These are phyloP conservation scores for Hemithea aestivaria DNA, from an alignment of 2,888 invertebrate species.

Conservation along the genomic window DNA sequence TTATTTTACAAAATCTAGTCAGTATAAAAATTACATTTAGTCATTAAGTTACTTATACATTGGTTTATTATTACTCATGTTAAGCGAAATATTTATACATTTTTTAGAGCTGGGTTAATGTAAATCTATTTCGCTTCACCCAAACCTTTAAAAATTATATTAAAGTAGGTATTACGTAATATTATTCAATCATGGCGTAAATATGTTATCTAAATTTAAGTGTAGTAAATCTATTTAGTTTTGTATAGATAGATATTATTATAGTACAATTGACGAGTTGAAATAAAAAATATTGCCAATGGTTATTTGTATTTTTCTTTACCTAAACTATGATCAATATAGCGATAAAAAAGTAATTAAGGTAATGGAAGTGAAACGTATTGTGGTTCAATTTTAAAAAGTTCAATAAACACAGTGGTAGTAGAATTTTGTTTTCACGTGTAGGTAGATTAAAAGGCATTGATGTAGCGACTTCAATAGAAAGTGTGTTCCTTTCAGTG, in stretches of 20 bases:
- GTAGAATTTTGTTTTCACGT: too few relatives aligned
- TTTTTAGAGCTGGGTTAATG: slow-evolving; percentile 74
- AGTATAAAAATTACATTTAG: slow-evolving; percentile 46
- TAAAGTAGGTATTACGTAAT: slow-evolving; percentile 30
- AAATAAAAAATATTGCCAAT: slow-evolving; percentile 70
- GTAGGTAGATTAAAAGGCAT: too few relatives aligned
- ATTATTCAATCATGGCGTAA: slow-evolving; percentile 38
- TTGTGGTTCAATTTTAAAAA: too few relatives aligned
- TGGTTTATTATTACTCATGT: slow-evolving; percentile 16
- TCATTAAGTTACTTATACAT: too few relatives aligned
- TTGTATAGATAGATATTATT: slow-evolving; percentile 64
- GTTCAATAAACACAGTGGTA: too few relatives aligned
- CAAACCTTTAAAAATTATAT: slow-evolving; percentile 30
- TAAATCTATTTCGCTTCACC: slow-evolving; percentile 58
- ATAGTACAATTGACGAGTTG: slow-evolving; percentile 71
- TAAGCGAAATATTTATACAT: slow-evolving; percentile 66
- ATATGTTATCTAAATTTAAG: slow-evolving; percentile 52
- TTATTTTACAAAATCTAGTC: slow-evolving; percentile 37
- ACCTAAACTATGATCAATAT: too few relatives aligned
- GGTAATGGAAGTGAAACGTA: too few relatives aligned
- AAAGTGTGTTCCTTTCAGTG: too few relatives aligned
- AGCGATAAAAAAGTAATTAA: too few relatives aligned
- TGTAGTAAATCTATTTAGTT: slow-evolving; percentile 65
- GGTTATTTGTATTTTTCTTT: slow-evolving; percentile 12
- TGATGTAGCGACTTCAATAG: too few relatives aligned